Evolutionary conservation across 2,113 vertebrate genomes (phyloP).

Genomic region (Chaetops frenatus): DNA sequence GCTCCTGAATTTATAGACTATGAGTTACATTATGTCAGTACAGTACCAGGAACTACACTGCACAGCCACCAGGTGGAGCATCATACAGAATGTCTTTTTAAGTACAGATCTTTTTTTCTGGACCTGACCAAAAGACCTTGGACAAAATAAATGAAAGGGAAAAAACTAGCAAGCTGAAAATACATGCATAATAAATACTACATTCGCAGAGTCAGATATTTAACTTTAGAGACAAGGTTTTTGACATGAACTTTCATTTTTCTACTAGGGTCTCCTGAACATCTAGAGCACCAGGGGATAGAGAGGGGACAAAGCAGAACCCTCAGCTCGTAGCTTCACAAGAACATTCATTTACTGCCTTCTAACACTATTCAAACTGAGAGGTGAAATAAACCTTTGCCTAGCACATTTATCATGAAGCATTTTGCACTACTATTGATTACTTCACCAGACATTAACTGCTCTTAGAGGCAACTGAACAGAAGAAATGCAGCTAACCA

Average conservation of each 20-base stretch:
- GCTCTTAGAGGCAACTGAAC: neutral
- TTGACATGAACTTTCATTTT: neutral
- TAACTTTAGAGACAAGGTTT: neutral
- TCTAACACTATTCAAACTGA: neutral
- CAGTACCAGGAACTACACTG: neutral
- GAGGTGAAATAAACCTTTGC: neutral
- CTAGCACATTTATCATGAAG: neutral
- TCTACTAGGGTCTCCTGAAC: neutral
- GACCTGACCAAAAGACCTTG: neutral
- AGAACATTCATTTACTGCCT: neutral
- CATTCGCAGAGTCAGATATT: neutral
- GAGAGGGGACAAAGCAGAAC: neutral
- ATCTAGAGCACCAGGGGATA: fast-evolving
- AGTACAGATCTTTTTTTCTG: neutral
- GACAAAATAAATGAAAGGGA: neutral
- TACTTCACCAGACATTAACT: neutral
- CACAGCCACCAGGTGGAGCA: fast-evolving
- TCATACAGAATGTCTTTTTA: neutral
- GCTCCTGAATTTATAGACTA: neutral
- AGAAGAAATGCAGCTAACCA: neutral
- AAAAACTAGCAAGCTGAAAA: neutral
- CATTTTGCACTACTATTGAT: neutral
- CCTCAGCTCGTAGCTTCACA: neutral
- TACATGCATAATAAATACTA: neutral
- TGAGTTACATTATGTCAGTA: fast-evolving